A percentile compares a stretch with the other conserved stretches of the same genome.
Evolutionary conservation across 2,113 vertebrate species (phyloP).

Genomic region (Irena cyanogastra): DNA sequence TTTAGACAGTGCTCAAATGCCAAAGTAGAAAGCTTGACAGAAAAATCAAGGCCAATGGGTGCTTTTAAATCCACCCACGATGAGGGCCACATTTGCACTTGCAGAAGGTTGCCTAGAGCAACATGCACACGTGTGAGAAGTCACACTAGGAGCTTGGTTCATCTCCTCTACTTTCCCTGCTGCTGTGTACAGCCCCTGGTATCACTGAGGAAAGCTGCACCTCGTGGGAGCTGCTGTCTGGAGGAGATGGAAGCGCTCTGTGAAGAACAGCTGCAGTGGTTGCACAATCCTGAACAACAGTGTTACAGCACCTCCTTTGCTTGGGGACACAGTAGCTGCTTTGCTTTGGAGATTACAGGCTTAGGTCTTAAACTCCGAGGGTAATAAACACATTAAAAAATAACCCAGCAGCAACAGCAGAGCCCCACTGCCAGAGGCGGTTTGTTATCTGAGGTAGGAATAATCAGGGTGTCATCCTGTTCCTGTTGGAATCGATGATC

Average conservation of each 20-base stretch:
- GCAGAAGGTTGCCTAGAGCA: background rate
- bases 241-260: background rate
- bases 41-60: background rate
- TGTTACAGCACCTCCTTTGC: background rate
- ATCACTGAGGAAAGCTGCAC: background rate
- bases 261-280: background rate
- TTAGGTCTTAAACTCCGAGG: background rate
- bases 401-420: background rate
- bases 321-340: background rate
- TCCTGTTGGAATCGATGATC: background rate
- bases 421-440: background rate
- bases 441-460: background rate
- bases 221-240: background rate
- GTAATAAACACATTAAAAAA: background rate
- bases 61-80: background rate
- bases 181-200: background rate
- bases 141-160: background rate
- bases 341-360: slow-evolving; percentile 2
- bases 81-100: background rate
- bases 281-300: background rate
- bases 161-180: background rate
- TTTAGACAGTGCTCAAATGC: background rate
- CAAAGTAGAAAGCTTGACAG: background rate
- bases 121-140: rapidly evolving
- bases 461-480: background rate